Percentiles rank a stretch among this genome's conserved stretches.
Conservation (phyloP, 2,797 vertebrate genomes). For the Sebastes glaucus region DNA sequence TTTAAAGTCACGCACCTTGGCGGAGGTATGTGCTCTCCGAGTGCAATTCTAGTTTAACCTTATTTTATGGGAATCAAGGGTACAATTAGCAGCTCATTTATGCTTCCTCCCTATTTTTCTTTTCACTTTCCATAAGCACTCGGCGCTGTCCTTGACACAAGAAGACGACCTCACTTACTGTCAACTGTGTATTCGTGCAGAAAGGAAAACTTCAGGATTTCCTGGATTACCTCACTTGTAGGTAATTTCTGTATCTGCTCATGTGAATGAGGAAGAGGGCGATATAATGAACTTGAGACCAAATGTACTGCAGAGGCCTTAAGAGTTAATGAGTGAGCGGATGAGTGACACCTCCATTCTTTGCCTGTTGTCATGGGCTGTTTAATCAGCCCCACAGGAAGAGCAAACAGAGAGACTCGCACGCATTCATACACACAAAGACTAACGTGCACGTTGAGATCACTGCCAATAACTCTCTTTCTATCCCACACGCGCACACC, state of each 20-base stretch:
- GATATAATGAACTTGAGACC: constrained; percentile 1
- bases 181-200: not conserved
- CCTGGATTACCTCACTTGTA: not conserved
- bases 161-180: not conserved
- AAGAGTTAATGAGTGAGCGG: constrained; percentile 48
- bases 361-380: constrained; percentile 32
- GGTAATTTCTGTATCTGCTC: not conserved
- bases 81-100: constrained; percentile 18
- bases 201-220: not conserved
- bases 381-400: constrained; percentile 50
- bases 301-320: constrained; percentile 15
- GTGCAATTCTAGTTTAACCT: too few species aligned
- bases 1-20: too few species aligned
- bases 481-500: not conserved
- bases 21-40: too few species aligned
- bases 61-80: not conserved
- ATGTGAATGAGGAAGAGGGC: not conserved
- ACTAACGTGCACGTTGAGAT: not conserved
- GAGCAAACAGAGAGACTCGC: constrained; percentile 26
- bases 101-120: not conserved
- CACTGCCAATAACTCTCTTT: not conserved
- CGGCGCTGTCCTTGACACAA: not conserved
- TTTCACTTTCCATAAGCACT: not conserved
- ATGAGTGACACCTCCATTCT: constrained; percentile 54
- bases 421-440: not conserved